Evolutionary conservation across 1,140 invertebrate genomes (phyloP).

Genomic region (Littorina saxatilis): DNA sequence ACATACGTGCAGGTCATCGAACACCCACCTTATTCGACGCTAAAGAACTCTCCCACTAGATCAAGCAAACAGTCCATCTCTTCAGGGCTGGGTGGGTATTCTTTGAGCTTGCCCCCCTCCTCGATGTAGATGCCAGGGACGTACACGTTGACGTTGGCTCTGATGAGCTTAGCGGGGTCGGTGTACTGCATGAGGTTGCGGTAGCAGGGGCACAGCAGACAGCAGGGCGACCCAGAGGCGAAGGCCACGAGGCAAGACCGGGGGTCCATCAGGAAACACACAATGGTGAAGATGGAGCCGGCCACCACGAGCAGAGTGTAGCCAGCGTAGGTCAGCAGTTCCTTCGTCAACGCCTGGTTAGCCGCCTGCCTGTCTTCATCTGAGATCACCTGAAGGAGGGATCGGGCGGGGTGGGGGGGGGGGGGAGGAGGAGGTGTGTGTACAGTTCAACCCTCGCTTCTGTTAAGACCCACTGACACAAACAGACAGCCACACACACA

Average conservation of each 20-base stretch:
- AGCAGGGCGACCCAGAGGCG: constrained; percentile 52
- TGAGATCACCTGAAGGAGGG: constrained; percentile 41
- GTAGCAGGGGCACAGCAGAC: constrained; percentile 51
- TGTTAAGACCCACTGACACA: background rate
- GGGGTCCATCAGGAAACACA: constrained; percentile 50
- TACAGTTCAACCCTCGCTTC: background rate
- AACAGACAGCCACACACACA: no score
- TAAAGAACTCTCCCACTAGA: constrained; percentile 36
- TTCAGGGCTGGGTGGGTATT: constrained; percentile 50
- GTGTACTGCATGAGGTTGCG: constrained; percentile 43
- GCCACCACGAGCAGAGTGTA: constrained; percentile 40
- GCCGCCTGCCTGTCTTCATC: constrained; percentile 44
- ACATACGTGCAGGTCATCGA: no score
- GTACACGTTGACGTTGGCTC: constrained; percentile 51
- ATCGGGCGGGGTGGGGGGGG: no score
- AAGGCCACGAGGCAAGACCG: constrained; percentile 49
- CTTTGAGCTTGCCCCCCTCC: constrained; percentile 43
- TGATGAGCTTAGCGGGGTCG: constrained; percentile 43
- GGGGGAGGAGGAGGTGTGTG: background rate
- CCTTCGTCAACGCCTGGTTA: constrained; percentile 27
- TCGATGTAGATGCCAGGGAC: constrained; percentile 52
- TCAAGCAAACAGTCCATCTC: constrained; percentile 48
- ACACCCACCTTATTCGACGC: background rate
- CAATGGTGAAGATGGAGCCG: constrained; percentile 34
- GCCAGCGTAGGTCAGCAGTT: constrained; percentile 40